These are phyloP conservation scores for Eurypyga helias DNA, from an alignment of 2,113 vertebrate genomes.

Conservation along the genomic window DNA sequence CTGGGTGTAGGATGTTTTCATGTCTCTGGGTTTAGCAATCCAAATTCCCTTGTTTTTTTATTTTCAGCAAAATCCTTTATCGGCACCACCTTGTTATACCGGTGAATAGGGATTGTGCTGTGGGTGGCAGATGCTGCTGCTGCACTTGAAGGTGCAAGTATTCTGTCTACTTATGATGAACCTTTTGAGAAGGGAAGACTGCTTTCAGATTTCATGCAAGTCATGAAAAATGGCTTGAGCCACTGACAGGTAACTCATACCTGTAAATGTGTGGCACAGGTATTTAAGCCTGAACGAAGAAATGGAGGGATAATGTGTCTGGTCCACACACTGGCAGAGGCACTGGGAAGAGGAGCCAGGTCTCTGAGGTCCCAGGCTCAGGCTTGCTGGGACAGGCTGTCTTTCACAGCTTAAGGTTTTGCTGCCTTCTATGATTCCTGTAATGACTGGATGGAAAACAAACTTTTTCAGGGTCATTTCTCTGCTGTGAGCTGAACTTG, in stretches of 20 bases:
- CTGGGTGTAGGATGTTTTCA: rapidly evolving
- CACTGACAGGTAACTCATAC: rapidly evolving
- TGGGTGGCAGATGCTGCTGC: background rate
- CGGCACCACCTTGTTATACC: background rate
- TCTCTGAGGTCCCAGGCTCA: background rate
- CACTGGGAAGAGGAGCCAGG: background rate
- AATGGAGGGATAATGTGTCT: rapidly evolving
- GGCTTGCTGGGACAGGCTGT: background rate
- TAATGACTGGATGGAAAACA: background rate
- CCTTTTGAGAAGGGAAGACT: background rate
- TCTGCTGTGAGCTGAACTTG: background rate
- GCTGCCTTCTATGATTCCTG: background rate
- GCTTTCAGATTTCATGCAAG: background rate
- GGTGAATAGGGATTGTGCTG: background rate
- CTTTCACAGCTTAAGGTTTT: background rate
- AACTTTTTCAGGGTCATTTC: background rate
- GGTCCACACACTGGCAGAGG: background rate
- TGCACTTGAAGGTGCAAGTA: background rate
- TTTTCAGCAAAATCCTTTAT: rapidly evolving
- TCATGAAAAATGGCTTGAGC: background rate
- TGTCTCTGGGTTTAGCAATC: background rate
- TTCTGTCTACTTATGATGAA: background rate
- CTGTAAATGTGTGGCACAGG: rapidly evolving
- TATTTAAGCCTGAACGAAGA: background rate
- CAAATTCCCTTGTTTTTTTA: background rate